Evolutionary conservation across 2,888 invertebrate species (phyloP), one percentile per base, ranked within the genome.

Genomic region (Drosophila phalerata): DNA sequence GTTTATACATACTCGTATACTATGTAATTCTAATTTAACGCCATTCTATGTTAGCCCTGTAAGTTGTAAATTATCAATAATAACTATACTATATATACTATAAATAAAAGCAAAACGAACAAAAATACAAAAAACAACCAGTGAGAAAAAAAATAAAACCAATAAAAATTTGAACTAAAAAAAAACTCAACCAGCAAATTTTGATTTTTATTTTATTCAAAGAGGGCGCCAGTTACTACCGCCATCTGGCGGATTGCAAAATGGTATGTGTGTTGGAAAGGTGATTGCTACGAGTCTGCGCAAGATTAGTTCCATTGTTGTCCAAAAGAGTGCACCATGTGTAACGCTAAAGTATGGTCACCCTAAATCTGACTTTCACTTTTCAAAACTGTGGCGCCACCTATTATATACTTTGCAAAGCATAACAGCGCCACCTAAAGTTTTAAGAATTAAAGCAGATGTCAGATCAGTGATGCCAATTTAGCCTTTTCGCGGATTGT

Each of bases 41-140:
- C 82, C 88, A 89, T 89, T 89, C 88, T 85, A 84, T 84, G 79
- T 85, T 84, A 84, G 89, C 55, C 62, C 62, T 79, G 89, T 91
- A 91, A 91, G 92, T 90, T 92, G 92, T 92, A 92, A 91, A 92
- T 91, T 91, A 92, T 91, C 91, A 82, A 81, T 72, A 56, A 56
- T 70, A 89, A 85, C 63, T 89, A 87, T 90, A 80, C 90, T 79
- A n/a, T n/a, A n/a, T n/a, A n/a, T 87, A 91, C 72, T 85, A 85
- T 79, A 79, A 84, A 79, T 79, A 85, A 79, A 80, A 70, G 55
- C 57, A 58, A 80, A 77, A 66, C 63, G 65, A 66, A 43, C 25
- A 56, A 47, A 57, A 65, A 62, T n/a, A 69, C 71, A 28, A 72
- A 72, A 70, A 74, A 52, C 69, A 85, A 77, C 88, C 85, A 90